Evolutionary conservation across 2,113 vertebrate genomes (phyloP).

Genomic region (Callaeas wilsoni): DNA sequence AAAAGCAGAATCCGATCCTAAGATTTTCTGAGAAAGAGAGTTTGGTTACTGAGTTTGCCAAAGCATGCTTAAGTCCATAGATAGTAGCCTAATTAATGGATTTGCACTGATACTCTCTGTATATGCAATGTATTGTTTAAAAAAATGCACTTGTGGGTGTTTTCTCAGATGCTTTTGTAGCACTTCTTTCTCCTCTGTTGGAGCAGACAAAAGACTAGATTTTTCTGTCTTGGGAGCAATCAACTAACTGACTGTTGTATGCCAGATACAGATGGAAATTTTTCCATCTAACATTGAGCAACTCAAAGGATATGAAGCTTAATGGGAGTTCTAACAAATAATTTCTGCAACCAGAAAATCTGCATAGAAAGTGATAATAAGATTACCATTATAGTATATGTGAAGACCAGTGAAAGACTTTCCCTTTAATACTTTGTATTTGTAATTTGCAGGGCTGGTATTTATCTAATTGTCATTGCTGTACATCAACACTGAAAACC

Average conservation of each 20-base stretch:
- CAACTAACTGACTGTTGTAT: background rate
- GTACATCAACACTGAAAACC: background rate
- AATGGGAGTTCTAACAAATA: background rate
- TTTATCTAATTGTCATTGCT: background rate
- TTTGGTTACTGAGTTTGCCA: background rate
- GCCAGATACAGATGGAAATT: background rate
- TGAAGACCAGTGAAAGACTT: background rate
- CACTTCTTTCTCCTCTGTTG: background rate
- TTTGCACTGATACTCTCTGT: background rate
- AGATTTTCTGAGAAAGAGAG: conserved; percentile 81
- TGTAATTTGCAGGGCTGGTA: background rate
- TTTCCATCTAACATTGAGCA: background rate
- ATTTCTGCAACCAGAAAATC: background rate
- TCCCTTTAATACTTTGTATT: background rate
- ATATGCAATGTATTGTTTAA: background rate
- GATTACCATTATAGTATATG: background rate
- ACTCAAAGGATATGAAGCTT: background rate
- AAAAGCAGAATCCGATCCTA: conserved; percentile 77
- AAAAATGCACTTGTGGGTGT: background rate
- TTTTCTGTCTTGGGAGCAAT: background rate
- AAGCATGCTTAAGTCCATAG: background rate
- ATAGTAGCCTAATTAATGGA: background rate
- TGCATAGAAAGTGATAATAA: background rate
- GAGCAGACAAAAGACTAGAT: background rate
- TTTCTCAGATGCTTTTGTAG: background rate